Conservation (phyloP, 2,888 invertebrate genomes). For the Parochlus steinenii region DNA sequence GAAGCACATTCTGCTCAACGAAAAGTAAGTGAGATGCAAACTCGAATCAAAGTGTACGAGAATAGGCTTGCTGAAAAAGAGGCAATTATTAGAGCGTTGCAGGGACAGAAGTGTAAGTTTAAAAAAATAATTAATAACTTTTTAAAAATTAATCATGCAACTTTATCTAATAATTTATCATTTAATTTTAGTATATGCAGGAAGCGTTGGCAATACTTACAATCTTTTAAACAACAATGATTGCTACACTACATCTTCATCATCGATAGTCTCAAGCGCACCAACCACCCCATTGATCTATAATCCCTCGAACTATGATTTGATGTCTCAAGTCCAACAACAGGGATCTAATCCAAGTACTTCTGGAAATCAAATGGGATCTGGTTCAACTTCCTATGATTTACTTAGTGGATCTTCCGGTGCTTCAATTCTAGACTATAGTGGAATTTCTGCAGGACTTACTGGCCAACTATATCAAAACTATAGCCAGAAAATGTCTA, state of each 20-base stretch:
- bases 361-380: conserved; percentile 5
- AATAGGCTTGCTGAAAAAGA: conserved; percentile 77
- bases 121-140: background rate
- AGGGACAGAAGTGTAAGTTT: conserved; percentile 39
- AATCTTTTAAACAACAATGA: conserved; percentile 9
- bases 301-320: conserved; percentile 17
- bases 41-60: conserved; percentile 72
- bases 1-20: conserved; percentile 73
- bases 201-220: conserved; percentile 6
- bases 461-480: conserved; percentile 6
- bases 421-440: conserved; percentile 13
- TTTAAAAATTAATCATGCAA: background rate
- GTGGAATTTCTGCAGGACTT: conserved; percentile 4
- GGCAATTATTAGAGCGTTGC: conserved; percentile 77
- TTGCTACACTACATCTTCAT: conserved; percentile 10
- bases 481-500: conserved; percentile 8
- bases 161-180: background rate
- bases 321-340: conserved; percentile 15
- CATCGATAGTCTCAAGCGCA: conserved; percentile 16
- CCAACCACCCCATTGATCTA: conserved; percentile 15
- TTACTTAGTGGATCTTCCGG: conserved; percentile 1
- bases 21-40: conserved; percentile 69
- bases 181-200: conserved; percentile 5
- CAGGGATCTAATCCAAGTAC: conserved; percentile 14
- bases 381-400: too few species aligned